A percentile compares a stretch with the other conserved stretches of the same genome.
Conservation (phyloP, 2,797 vertebrate species). For the Sebastes melanostomus region DNA sequence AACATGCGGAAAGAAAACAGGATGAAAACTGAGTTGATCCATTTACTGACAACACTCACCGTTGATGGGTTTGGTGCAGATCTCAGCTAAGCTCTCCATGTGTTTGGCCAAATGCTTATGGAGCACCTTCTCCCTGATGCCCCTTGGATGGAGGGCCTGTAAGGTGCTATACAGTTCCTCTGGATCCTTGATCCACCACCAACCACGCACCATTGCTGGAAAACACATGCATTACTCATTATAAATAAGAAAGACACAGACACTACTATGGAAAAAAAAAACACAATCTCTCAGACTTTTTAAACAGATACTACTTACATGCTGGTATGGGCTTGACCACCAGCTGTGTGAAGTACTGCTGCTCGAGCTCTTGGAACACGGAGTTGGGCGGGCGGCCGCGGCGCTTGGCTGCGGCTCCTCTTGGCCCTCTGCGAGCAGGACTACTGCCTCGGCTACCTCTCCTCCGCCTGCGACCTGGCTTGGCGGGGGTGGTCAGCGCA, state of each 20-base stretch:
- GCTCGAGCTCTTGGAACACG: slow-evolving; percentile 92
- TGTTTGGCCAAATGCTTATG: slow-evolving; percentile 96
- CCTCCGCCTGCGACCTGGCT: slow-evolving; percentile 74
- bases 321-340: slow-evolving; percentile 91
- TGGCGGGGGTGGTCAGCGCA: slow-evolving; percentile 55
- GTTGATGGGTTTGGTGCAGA: slow-evolving; percentile 81
- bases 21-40: background rate
- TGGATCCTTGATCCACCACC: slow-evolving; percentile 94
- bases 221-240: background rate
- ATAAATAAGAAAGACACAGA: background rate
- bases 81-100: slow-evolving; percentile 90
- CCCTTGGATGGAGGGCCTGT: slow-evolving; percentile 89
- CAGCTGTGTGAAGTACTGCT: slow-evolving; percentile 91
- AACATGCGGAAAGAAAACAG: background rate
- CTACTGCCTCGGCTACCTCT: slow-evolving; percentile 81
- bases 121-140: slow-evolving; percentile 91
- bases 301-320: slow-evolving; percentile 76
- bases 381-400: slow-evolving; percentile 91
- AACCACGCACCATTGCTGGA: slow-evolving; percentile 90
- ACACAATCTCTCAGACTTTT: background rate
- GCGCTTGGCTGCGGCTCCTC: slow-evolving; percentile 84
- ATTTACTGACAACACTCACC: slow-evolving; percentile 77
- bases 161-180: slow-evolving; percentile 86
- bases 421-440: slow-evolving; percentile 70
- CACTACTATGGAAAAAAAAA: background rate